phyloP scores from a whole-genome alignment of 2,888 invertebrate species.

The Lasioglossum leucozonium region DNA sequence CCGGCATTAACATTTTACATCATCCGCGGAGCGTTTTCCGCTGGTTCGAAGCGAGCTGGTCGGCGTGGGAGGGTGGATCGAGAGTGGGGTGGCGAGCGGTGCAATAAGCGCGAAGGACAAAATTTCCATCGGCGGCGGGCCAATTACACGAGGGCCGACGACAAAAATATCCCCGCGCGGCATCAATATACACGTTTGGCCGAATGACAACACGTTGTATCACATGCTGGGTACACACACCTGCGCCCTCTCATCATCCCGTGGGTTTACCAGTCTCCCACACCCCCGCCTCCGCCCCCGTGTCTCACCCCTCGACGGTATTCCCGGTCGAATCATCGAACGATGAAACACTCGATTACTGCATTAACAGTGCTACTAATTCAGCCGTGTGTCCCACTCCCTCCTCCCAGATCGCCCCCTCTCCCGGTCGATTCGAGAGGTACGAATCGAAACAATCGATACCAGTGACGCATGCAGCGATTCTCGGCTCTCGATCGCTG shows the following conservation, averaged over 20 bases:
- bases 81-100: not conserved
- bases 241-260: conserved; percentile 73
- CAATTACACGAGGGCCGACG: conserved; percentile 26
- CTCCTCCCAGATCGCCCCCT: conserved; percentile 4
- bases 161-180: conserved; percentile 47
- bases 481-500: conserved; percentile 37
- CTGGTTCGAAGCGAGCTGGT: not conserved
- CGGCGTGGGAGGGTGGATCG: not conserved
- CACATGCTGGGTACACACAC: conserved; percentile 70
- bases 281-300: not conserved
- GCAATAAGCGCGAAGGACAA: conserved; percentile 35
- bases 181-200: conserved; percentile 58
- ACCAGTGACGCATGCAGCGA: conserved; percentile 62
- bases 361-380: conserved; percentile 82
- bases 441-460: conserved; percentile 67
- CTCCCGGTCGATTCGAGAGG: conserved; percentile 35
- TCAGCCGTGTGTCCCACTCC: conserved; percentile 64
- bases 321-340: conserved; percentile 77
- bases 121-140: conserved; percentile 41
- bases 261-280: conserved; percentile 43
- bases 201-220: conserved; percentile 77
- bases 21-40: conserved; percentile 26
- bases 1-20: conserved; percentile 51
- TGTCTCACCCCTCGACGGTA: not conserved
- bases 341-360: conserved; percentile 82